Evolutionary conservation across 2,888 invertebrate genomes (phyloP).

Genomic region (Carterocephalus palaemon): DNA sequence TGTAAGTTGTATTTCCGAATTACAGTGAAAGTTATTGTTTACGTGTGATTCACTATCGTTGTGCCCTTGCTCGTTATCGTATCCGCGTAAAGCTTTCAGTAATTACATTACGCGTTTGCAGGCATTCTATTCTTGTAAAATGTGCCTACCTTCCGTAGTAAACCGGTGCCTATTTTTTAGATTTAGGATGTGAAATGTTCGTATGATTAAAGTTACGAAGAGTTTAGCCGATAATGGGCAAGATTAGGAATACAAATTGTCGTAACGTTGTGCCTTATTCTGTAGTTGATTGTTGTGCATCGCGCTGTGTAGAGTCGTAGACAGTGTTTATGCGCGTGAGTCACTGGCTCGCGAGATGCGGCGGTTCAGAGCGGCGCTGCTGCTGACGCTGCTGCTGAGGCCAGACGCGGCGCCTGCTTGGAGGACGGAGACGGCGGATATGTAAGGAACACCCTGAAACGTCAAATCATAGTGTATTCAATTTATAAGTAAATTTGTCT

Average conservation of each 20-base stretch:
- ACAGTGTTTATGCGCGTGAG: constrained; percentile 46
- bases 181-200: constrained; percentile 21
- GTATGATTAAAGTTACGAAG: constrained; percentile 5
- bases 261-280: constrained; percentile 69
- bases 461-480: no score
- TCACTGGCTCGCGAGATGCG: constrained; percentile 58
- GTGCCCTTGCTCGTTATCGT: constrained; percentile 64
- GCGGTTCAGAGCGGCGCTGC: constrained; percentile 47
- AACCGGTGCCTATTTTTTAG: neutral
- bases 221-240: neutral
- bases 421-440: constrained; percentile 48
- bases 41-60: constrained; percentile 44
- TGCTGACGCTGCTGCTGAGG: constrained; percentile 53
- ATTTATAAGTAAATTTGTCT: no score
- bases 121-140: constrained; percentile 32
- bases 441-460: no score
- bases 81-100: constrained; percentile 49
- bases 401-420: constrained; percentile 61
- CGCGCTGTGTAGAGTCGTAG: constrained; percentile 35
- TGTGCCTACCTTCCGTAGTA: constrained; percentile 1
- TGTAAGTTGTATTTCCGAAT: constrained; percentile 8
- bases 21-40: constrained; percentile 21
- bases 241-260: constrained; percentile 6
- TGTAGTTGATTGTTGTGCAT: constrained; percentile 41
- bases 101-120: constrained; percentile 29